Evolutionary conservation across 1,140 invertebrate genomes (phyloP), one percentile per base, ranked within the genome.

Genomic region (Dendroctonus ponderosae): DNA sequence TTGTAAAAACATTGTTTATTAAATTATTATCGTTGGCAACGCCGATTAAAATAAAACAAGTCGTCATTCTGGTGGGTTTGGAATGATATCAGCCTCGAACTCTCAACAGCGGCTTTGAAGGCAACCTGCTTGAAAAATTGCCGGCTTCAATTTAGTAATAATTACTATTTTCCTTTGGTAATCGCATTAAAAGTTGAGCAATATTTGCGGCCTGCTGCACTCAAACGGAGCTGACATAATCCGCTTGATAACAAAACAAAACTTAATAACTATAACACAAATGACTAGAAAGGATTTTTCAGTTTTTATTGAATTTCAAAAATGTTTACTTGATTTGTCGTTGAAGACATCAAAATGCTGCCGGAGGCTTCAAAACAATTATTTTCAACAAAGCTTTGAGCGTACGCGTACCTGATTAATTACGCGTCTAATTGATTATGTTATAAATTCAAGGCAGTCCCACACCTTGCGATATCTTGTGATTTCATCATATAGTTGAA

Each of bases 11-110:
- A n/a, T 26, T 26, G 26, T 26, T 26, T 26, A 26, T 26, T 26
- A n/a, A n/a, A n/a, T 26, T 26, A 26, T 26, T 26, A 26, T 26
- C 26, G 26, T 26, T 58, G 56, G 56, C 56, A 58, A 58, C 56
- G 46, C 15, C 11, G 40, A n/a, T 8, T 5, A 58, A 26, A 40
- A 11, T 56, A 40, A 7, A 44, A 38, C 7, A 52, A 26, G 11
- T 38, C 48, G 49, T 52, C 60, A 62, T 62, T 39, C n/a, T 9
- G 44, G 50, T 62, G 49, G 60, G 60, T 40, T 62, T 62, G 48
- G 50, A 62, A 62, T 62, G 60, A 62, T 51, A 62, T 62, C 60
- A 62, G 40, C 60, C 60, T 52, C 60, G 49, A 62, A 42, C n/a
- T 15, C 14, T n/a, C 11, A n/a, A 14, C 14, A 57, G 39, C 8